A percentile compares a stretch with the other conserved stretches of the same genome.
These are phyloP conservation scores for Sericinus montela DNA, from an alignment of 2,888 invertebrate species.

Conservation along the genomic window DNA sequence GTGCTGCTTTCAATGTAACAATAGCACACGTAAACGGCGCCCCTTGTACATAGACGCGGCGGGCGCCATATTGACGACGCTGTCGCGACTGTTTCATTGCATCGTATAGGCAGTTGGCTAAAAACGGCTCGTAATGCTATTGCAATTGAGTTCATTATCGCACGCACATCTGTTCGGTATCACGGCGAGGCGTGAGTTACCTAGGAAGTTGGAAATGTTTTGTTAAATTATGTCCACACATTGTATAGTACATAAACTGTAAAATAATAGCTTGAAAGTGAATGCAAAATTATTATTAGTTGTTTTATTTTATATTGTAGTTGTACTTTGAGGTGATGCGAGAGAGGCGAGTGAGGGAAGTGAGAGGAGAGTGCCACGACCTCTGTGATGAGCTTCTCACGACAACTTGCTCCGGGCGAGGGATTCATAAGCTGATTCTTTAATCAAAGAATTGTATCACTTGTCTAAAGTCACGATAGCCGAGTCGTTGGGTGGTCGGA, in stretches of 20 bases:
- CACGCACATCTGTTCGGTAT: neutral
- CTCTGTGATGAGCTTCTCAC: neutral
- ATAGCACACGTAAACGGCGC: neutral
- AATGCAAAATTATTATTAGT: neutral
- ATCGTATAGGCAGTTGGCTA: neutral
- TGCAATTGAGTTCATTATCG: neutral
- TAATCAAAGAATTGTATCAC: neutral
- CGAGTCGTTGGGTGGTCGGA: too few relatives aligned
- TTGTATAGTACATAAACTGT: neutral
- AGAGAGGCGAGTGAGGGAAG: conserved; percentile 1
- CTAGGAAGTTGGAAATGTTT: neutral
- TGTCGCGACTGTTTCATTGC: neutral
- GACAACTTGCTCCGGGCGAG: neutral
- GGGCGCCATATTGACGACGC: conserved; percentile 1
- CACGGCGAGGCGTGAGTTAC: neutral
- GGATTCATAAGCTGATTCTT: neutral
- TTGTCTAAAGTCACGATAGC: too few relatives aligned
- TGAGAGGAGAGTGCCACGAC: neutral
- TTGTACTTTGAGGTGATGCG: neutral
- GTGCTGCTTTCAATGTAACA: neutral
- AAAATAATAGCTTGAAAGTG: conserved; percentile 4
- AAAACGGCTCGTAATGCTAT: neutral
- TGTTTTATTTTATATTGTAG: neutral
- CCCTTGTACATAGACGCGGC: conserved; percentile 7
- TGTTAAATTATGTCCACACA: neutral